Evolutionary conservation across 2,797 vertebrate species (phyloP), one percentile per base, ranked within the genome.

Genomic region (Basileuterus tristriatus): DNA sequence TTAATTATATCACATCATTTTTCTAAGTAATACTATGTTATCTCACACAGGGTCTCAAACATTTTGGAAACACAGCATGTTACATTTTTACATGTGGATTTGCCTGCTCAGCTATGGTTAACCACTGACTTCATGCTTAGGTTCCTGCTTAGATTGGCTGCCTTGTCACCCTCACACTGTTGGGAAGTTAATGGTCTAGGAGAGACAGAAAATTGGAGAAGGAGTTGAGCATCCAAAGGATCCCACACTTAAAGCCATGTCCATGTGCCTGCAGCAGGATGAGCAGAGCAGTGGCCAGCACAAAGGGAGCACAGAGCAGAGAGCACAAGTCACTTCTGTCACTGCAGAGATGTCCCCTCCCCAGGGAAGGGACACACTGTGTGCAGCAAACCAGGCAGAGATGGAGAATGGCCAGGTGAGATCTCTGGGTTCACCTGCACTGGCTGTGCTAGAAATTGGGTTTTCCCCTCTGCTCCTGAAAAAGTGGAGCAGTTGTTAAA

Each of bases 1-100:
- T 83, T 83, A 91, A 93, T 96, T 82, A 56, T 27, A 88, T 46
- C 62, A 44, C 76, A 91, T 67, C 11, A 19, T 89, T 94, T 94
- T 94, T 75, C 65, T 36, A 59, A 76, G 84, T 27, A 72, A 75
- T 67, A 89, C 58, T 80, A 39, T 41, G 43, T 71, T 62, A 19
- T 93, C 55, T 83, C 85, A 84, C 83, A 64, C 24, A 74, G 63
- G 50, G 86, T 72, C 65, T 88, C 78, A 86, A 83, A 70, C 80
- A 79, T 39, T 86, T 92, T 6, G 2, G 44, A 91, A 95, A 72
- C 63, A 32, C n/a, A 39, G 30, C 41, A 8, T 1, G 0, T 53
- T 75, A 14, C 32, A 39, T 46, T 83, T 77, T 72, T 77, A 37
- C 29, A 23, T 34, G 47, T 47, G 55, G 44, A 44, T 91, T 91